Percentiles rank a stretch among this genome's conserved stretches.
These are phyloP conservation scores for Gadus macrocephalus DNA, from an alignment of 2,113 vertebrate genomes.

Conservation along the genomic window DNA sequence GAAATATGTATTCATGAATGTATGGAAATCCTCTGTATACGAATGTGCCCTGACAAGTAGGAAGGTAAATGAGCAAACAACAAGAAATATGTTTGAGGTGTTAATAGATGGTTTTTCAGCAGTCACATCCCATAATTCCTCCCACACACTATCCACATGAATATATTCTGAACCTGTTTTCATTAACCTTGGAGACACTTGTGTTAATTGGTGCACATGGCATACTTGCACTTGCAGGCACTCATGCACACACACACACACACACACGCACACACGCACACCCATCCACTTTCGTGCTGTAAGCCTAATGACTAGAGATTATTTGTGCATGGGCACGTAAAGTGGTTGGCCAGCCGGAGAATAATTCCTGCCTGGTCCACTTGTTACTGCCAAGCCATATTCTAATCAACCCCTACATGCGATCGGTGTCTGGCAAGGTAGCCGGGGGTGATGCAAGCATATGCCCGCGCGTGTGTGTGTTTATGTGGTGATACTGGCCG, in stretches of 20 bases:
- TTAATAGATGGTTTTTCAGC: slow-evolving; percentile 47
- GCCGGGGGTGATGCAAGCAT: slow-evolving; percentile 5
- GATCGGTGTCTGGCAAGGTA: neutral
- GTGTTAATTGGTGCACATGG: slow-evolving; percentile 37
- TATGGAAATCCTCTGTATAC: too few relatives aligned
- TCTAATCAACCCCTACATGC: slow-evolving; percentile 18
- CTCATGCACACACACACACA: slow-evolving; percentile 10
- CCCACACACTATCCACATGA: slow-evolving; percentile 29
- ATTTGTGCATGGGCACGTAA: slow-evolving; percentile 43
- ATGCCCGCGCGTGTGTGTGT: neutral
- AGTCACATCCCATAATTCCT: slow-evolving; percentile 48
- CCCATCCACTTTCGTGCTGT: slow-evolving; percentile 16
- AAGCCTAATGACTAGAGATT: slow-evolving; percentile 48
- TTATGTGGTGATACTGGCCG: neutral
- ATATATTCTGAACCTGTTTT: slow-evolving; percentile 42
- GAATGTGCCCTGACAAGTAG: too few relatives aligned
- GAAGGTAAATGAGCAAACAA: slow-evolving; percentile 17
- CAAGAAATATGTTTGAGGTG: slow-evolving; percentile 39
- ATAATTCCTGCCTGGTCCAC: slow-evolving; percentile 38
- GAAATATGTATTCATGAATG: too few relatives aligned
- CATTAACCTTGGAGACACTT: slow-evolving; percentile 51
- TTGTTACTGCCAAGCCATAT: slow-evolving; percentile 27
- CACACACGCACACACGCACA: slow-evolving; percentile 15
- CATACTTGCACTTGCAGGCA: slow-evolving; percentile 34
- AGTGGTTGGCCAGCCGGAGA: slow-evolving; percentile 39